Base-by-base conservation (phyloP, 2,797 vertebrate genomes). In the Erpetoichthys calabaricus region DNA sequence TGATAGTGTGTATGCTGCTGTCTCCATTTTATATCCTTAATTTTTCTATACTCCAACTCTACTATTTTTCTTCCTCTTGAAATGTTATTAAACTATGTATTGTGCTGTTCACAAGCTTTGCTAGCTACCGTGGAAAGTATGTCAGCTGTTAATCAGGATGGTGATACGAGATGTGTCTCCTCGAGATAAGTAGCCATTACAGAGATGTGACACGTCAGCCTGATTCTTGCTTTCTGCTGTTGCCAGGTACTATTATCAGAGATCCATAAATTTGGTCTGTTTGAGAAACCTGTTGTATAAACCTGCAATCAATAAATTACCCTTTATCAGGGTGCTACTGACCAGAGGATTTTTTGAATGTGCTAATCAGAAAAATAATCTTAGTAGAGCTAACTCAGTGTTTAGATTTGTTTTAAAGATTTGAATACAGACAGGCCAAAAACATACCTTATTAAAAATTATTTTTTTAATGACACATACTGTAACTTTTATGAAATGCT, bases 281-380 rank as follows among this genome's bases (percentile, higher is more conserved):
- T 87, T 83, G 84, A 83, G 80, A 77, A 86, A 84, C 75, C 81
- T 84, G 83, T 80, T 86, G 81, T 86, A 86, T 84, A 81, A 83
- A 82, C 84, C 85, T 77, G 72, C 75, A 80, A 87, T 86, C 84
- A 84, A 86, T 86, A 86, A 74, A 71, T 42, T 74, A 80, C 70
- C 82, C 83, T 80, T 86, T 86, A 86, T 86, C 84, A 75, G 80
- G 74, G 72, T 77, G 76, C 73, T 61, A 57, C 80, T 76, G 80
- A 77, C 83, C 85, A 85, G 85, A 25, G 25, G 25, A 25, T 25
- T 25, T 25, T 25, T 25, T 25, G 25, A 25, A 25, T 25, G 25
- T 25, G 2, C 25, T 25, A 25, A 25, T 25, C 25, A 25, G 25
- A 25, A 25, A 25, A 25, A 25, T 25, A 25, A 25, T 25, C 25